phyloP scores from a whole-genome alignment of 1,140 invertebrate species.

The Mya arenaria region DNA sequence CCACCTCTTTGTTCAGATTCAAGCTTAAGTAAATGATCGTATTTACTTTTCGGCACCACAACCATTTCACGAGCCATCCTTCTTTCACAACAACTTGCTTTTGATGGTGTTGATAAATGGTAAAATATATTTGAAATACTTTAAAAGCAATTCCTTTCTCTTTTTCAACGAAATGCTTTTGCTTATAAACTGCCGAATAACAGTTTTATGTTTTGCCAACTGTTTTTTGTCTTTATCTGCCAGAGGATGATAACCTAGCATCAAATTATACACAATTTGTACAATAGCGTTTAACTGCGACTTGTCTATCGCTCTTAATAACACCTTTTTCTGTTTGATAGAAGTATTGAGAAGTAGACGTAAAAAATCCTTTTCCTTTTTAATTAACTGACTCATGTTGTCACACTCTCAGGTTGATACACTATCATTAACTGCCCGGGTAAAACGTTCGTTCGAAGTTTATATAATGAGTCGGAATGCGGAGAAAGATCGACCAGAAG shows the following conservation, averaged over 20 bases:
- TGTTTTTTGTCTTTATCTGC: constrained; percentile 20
- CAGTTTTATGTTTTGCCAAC: not conserved
- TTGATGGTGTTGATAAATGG: constrained; percentile 11
- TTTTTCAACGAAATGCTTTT: constrained; percentile 23
- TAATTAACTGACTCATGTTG: no score
- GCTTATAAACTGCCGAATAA: constrained; percentile 8
- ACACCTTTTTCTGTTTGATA: constrained; percentile 1
- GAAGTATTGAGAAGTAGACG: not conserved
- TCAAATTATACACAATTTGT: no score
- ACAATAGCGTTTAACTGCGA: no score
- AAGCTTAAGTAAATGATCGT: constrained; percentile 21
- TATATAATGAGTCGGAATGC: constrained; percentile 20
- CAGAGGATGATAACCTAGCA: no score
- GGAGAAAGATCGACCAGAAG: constrained; percentile 16
- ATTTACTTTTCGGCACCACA: constrained; percentile 11
- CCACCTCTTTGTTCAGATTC: not conserved
- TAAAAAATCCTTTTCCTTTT: not conserved
- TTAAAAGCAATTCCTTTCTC: constrained; percentile 24
- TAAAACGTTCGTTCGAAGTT: constrained; percentile 7
- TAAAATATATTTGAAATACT: constrained; percentile 24
- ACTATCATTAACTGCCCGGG: constrained; percentile 38
- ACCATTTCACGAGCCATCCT: constrained; percentile 27
- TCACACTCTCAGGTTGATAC: no score
- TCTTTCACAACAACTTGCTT: not conserved
- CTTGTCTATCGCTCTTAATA: not conserved